Conservation (phyloP, 2,888 invertebrate genomes). For the Osmoderma eremita region DNA sequence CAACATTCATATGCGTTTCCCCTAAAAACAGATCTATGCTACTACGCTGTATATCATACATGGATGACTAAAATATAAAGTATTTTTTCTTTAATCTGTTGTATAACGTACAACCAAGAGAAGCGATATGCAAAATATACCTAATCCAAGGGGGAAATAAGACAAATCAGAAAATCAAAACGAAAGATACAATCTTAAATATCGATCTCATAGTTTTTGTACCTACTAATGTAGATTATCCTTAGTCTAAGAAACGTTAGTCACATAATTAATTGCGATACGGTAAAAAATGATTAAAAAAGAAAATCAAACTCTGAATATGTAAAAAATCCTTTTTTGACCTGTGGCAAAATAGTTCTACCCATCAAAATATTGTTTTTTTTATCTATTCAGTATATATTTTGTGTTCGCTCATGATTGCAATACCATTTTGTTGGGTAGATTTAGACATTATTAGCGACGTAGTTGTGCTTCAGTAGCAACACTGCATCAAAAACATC, state of each 20-base stretch:
- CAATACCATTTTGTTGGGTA: conserved; percentile 52
- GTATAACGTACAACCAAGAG: too few species aligned
- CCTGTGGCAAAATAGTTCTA: conserved; percentile 57
- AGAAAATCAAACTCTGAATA: conserved; percentile 38
- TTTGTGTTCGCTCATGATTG: background rate
- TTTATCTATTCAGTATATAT: too few species aligned
- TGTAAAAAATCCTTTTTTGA: conserved; percentile 55
- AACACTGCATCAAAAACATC: conserved; percentile 64
- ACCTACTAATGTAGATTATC: conserved; percentile 48
- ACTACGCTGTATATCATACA: too few species aligned
- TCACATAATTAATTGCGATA: conserved; percentile 56
- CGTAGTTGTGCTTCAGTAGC: conserved; percentile 64
- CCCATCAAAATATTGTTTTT: conserved; percentile 56
- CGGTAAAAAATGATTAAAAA: conserved; percentile 18
- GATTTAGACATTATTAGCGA: conserved; percentile 57
- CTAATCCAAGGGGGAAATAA: too few species aligned
- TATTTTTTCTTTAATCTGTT: too few species aligned
- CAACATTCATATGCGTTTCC: too few species aligned
- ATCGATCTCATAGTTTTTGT: conserved; percentile 45
- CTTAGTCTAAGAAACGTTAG: conserved; percentile 59
- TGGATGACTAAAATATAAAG: too few species aligned
- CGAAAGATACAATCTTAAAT: conserved; percentile 40
- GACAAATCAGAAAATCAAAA: conserved; percentile 1
- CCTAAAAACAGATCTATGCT: too few species aligned
- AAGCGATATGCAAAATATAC: too few species aligned